Evolutionary conservation across 2,888 invertebrate genomes (phyloP).

Genomic region (Fragum whitleyi): DNA sequence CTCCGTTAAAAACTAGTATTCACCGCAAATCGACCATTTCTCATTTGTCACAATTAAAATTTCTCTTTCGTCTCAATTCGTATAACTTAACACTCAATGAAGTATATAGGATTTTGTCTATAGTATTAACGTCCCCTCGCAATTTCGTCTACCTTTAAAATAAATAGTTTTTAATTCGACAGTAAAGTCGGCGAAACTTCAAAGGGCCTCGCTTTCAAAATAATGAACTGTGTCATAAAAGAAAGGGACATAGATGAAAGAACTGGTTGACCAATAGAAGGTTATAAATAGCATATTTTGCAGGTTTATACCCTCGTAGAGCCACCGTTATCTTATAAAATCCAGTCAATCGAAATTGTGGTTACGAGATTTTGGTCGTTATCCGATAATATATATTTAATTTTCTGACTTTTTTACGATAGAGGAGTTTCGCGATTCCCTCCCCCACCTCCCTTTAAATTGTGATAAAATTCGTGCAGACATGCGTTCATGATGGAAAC

Average conservation of each 20-base stretch:
- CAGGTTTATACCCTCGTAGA: background rate
- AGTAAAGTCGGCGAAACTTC: constrained; percentile 12
- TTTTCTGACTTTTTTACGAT: no score
- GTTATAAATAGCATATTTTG: background rate
- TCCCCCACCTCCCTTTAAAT: no score
- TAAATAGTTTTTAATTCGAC: constrained; percentile 23
- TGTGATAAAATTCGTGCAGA: no score
- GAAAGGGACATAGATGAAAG: background rate
- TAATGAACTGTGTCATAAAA: constrained; percentile 6
- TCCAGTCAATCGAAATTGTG: no score
- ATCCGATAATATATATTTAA: no score
- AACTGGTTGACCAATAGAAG: no score
- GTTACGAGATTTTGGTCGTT: no score
- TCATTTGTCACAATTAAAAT: background rate
- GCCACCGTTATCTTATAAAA: no score
- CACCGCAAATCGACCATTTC: constrained; percentile 1
- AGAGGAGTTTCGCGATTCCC: no score
- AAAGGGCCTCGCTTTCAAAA: constrained; percentile 24
- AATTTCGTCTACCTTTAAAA: constrained; percentile 6
- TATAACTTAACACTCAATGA: background rate
- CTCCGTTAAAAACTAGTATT: background rate
- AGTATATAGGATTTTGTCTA: background rate
- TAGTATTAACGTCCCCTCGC: constrained; percentile 1
- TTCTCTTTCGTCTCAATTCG: background rate
- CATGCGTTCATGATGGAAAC: no score